Evolutionary conservation across 2,113 vertebrate species (phyloP).

Genomic region (Thymallus thymallus): DNA sequence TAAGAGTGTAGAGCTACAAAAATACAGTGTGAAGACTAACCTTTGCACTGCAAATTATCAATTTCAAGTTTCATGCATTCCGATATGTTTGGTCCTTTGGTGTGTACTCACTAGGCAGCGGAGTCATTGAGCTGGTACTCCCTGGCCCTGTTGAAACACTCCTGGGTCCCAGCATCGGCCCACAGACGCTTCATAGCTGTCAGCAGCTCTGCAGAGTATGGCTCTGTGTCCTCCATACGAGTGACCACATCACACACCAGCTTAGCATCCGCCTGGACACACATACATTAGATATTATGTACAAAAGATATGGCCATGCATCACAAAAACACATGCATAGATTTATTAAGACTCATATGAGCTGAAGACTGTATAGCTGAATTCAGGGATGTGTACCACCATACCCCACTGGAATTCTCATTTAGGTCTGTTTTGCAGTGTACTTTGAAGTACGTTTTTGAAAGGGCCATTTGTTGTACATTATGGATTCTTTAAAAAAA

Average conservation of each 20-base stretch:
- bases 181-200: conserved; percentile 91
- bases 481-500: too few species aligned
- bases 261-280: conserved; percentile 88
- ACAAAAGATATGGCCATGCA: neutral
- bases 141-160: conserved; percentile 93
- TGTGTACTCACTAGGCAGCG: conserved; percentile 76
- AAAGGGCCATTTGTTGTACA: neutral
- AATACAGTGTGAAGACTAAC: too few species aligned
- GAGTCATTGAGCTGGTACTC: conserved; percentile 98
- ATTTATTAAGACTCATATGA: neutral
- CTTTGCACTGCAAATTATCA: too few species aligned
- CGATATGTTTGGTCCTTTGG: neutral
- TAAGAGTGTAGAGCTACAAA: too few species aligned
- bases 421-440: neutral
- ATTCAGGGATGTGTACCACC: neutral
- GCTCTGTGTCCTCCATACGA: conserved; percentile 98
- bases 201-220: conserved; percentile 93
- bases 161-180: conserved; percentile 90
- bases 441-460: neutral
- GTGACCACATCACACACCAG: conserved; percentile 96
- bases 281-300: conserved; percentile 1
- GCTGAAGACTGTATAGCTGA: neutral
- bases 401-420: neutral
- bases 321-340: neutral
- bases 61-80: too few species aligned